A percentile compares a stretch with the other conserved stretches of the same genome.
Evolutionary conservation across 2,888 invertebrate genomes (phyloP).

Genomic region (Operophtera brumata): DNA sequence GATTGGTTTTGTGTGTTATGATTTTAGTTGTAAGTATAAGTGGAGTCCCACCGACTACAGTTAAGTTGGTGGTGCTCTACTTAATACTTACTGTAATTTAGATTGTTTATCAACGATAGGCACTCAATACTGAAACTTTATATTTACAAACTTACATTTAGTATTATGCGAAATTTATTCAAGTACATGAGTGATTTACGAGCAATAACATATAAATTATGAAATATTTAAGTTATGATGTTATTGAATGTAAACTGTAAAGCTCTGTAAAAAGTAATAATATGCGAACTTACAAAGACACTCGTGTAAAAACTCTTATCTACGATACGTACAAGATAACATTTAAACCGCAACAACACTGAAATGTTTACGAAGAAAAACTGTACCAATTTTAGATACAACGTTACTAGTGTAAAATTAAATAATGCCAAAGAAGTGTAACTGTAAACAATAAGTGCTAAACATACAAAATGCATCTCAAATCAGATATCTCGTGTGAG

Average conservation of each 20-base stretch:
- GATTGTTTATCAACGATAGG: background rate
- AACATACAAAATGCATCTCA: constrained; percentile 68
- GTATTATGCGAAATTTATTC: too few species aligned
- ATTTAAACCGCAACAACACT: background rate
- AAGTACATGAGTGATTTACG: too few species aligned
- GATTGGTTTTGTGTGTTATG: constrained; percentile 6
- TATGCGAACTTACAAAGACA: background rate
- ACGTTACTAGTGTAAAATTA: constrained; percentile 9
- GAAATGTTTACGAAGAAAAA: background rate
- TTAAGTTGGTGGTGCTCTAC: too few species aligned
- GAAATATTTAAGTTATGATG: too few species aligned
- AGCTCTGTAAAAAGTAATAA: too few species aligned
- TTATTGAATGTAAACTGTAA: too few species aligned
- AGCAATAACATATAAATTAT: too few species aligned
- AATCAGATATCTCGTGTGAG: constrained; percentile 67
- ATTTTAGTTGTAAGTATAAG: constrained; percentile 8
- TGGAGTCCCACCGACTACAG: too few species aligned
- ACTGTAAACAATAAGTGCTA: constrained; percentile 30
- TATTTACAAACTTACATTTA: too few species aligned
- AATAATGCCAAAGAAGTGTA: constrained; percentile 28
- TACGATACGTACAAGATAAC: background rate
- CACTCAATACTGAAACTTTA: background rate
- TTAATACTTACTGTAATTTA: too few species aligned
- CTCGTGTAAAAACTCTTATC: background rate
- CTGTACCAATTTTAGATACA: background rate